A percentile compares a stretch with the other conserved stretches of the same genome.
Conservation (phyloP, 1,140 invertebrate genomes). For the Ceratosolen fusciceps region DNA sequence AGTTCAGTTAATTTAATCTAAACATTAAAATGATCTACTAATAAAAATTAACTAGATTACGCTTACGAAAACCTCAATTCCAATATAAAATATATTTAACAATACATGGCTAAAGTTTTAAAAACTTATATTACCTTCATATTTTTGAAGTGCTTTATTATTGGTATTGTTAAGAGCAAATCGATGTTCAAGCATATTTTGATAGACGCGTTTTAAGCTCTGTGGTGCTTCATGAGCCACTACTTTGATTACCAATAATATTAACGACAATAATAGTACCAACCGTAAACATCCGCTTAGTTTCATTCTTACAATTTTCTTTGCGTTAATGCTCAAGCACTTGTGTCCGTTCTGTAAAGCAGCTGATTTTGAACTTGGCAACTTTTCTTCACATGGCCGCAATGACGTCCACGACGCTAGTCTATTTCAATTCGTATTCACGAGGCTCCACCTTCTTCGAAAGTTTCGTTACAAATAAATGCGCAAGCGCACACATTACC, state of each 20-base stretch:
- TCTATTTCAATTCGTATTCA: conserved; percentile 17
- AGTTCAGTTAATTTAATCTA: too few relatives aligned
- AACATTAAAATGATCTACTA: too few relatives aligned
- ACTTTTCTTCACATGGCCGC: too few relatives aligned
- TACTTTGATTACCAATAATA: background rate
- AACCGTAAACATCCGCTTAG: background rate
- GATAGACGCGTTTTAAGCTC: background rate
- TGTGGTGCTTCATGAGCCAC: background rate
- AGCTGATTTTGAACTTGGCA: conserved; percentile 58
- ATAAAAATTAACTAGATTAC: too few relatives aligned
- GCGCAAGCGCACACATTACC: background rate
- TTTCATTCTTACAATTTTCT: conserved; percentile 14
- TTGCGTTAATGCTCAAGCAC: conserved; percentile 14
- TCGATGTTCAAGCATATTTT: background rate
- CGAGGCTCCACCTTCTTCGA: conserved; percentile 22
- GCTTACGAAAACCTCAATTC: too few relatives aligned
- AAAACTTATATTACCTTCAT: background rate
- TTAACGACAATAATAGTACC: background rate
- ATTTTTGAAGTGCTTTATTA: background rate
- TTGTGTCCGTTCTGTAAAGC: conserved; percentile 51
- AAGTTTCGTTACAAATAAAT: background rate
- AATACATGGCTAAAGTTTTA: background rate
- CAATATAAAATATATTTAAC: background rate
- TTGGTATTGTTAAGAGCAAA: background rate
- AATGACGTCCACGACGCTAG: background rate